Evolutionary conservation across 2,113 vertebrate genomes (phyloP).

Genomic region (Tenebrosternarchus preto): DNA sequence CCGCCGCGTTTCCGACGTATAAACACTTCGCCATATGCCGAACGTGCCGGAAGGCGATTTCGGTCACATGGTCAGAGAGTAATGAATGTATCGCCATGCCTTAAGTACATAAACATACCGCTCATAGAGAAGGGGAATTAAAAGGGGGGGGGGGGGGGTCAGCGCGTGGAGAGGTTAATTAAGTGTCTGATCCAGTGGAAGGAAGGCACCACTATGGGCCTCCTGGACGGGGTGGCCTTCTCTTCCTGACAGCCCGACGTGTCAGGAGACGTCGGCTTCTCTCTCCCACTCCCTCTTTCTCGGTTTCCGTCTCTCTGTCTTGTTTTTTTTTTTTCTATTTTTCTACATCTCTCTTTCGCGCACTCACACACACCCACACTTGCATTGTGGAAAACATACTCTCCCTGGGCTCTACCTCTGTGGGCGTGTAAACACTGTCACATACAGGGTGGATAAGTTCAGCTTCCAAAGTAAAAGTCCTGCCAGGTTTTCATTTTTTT

Average conservation of each 20-base stretch:
- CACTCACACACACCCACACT: neutral
- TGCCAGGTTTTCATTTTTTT: too few relatives aligned
- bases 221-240: constrained; percentile 60
- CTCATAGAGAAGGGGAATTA: neutral
- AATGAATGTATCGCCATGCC: constrained; percentile 7
- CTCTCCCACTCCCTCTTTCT: constrained; percentile 27
- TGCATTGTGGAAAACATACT: neutral
- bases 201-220: constrained; percentile 60
- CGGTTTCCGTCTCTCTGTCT: constrained; percentile 34
- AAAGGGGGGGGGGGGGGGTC: constrained; percentile 22
- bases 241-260: constrained; percentile 56
- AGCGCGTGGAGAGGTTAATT: constrained; percentile 68
- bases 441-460: too few relatives aligned
- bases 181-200: constrained; percentile 66
- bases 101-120: constrained; percentile 47
- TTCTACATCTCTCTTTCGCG: neutral
- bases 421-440: neutral
- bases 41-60: too few relatives aligned
- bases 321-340: neutral
- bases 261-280: neutral
- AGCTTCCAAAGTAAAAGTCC: too few relatives aligned
- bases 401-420: neutral
- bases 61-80: too few relatives aligned
- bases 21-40: too few relatives aligned
- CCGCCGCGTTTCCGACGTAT: too few relatives aligned